Conservation (phyloP, 2,888 invertebrate genomes). For the Proisotoma minuta region DNA sequence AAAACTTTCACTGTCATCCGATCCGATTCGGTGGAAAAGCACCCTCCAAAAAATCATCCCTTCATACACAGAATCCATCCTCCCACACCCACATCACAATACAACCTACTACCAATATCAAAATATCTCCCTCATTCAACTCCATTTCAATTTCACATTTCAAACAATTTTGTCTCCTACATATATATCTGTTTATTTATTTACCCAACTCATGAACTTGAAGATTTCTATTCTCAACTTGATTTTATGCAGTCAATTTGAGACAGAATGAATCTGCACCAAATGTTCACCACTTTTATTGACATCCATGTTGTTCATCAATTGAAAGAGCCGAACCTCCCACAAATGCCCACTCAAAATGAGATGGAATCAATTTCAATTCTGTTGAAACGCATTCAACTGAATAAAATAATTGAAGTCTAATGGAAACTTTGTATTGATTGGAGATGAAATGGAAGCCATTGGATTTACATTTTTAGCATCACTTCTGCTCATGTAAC, state of each 20-base stretch:
- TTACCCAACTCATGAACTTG: background rate
- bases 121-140: too few species aligned
- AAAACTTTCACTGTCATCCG: slow-evolving; percentile 40
- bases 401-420: background rate
- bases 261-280: background rate
- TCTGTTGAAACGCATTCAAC: background rate
- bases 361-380: background rate
- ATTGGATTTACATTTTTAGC: slow-evolving; percentile 1
- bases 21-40: slow-evolving; percentile 21
- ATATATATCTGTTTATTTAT: too few species aligned
- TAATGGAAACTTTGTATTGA: background rate
- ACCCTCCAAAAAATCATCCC: slow-evolving; percentile 8
- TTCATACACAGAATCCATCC: background rate
- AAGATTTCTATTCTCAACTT: background rate
- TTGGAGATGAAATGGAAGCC: background rate
- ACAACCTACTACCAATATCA: too few species aligned
- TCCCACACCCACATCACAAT: background rate
- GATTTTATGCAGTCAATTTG: background rate
- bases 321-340: background rate
- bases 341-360: background rate
- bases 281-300: slow-evolving; percentile 1
- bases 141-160: too few species aligned
- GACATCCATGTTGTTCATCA: slow-evolving; percentile 1
- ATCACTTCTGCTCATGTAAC: too few species aligned
- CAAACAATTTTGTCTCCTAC: too few species aligned